Conservation (phyloP, 2,797 vertebrate species). For the Manis javanica region DNA sequence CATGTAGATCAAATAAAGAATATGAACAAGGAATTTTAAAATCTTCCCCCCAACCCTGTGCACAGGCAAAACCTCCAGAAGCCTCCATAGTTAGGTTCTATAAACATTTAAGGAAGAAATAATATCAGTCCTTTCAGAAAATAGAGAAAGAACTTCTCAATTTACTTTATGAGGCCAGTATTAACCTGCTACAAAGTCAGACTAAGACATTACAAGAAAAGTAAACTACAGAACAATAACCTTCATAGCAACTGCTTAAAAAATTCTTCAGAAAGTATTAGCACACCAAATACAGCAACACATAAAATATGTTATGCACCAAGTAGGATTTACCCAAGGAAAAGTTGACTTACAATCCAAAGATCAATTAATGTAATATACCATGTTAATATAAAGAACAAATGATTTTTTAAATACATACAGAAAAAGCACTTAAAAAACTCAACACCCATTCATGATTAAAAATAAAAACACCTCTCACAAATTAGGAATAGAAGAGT, state of each 20-base stretch:
- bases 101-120: neutral
- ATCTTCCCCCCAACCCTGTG: neutral
- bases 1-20: neutral
- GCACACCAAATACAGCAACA: neutral
- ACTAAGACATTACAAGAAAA: neutral
- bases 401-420: neutral
- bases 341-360: neutral
- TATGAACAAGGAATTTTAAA: neutral
- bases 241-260: neutral
- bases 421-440: constrained; percentile 18
- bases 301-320: neutral
- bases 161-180: neutral
- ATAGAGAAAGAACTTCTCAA: neutral
- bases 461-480: neutral
- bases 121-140: neutral
- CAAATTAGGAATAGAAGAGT: neutral
- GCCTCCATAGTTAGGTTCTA: neutral
- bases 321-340: neutral
- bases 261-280: neutral
- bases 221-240: neutral
- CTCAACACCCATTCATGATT: neutral
- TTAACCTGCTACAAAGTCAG: neutral
- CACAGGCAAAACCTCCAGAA: neutral
- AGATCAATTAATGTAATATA: neutral
- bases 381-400: neutral